A percentile compares a stretch with the other conserved stretches of the same genome.
Conservation (phyloP, 2,797 vertebrate genomes). For the Myotis vivesi region DNA sequence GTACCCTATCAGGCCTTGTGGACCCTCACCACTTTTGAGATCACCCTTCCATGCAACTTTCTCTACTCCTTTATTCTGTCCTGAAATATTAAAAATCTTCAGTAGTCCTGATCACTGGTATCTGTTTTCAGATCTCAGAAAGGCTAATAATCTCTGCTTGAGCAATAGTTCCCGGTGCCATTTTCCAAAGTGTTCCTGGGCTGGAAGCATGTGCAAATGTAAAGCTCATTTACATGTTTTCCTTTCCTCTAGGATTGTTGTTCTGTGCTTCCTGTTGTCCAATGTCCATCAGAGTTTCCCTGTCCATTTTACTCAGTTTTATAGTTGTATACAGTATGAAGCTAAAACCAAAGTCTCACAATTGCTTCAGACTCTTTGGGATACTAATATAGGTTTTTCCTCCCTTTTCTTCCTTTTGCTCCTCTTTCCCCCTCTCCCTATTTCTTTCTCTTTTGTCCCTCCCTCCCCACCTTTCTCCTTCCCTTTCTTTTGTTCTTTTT, state of each 20-base stretch:
- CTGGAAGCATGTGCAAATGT: neutral
- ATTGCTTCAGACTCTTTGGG: neutral
- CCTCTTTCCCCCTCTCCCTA: neutral
- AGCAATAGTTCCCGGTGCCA: neutral
- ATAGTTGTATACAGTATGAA: neutral
- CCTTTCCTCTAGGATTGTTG: neutral
- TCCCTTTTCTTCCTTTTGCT: neutral
- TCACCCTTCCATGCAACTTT: neutral
- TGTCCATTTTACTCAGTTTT: neutral
- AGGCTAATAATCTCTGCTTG: neutral
- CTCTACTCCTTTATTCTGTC: neutral
- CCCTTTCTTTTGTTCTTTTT: neutral
- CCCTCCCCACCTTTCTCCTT: neutral
- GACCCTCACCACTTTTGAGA: neutral
- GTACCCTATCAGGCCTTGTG: neutral
- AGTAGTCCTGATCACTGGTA: neutral
- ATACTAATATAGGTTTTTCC: neutral
- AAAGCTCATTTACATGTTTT: neutral
- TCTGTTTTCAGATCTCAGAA: neutral
- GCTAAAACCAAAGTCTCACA: neutral
- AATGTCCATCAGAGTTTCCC: neutral
- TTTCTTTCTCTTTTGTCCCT: neutral
- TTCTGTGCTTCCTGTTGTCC: neutral
- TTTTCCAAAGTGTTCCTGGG: neutral
- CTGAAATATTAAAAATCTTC: neutral